These are phyloP conservation scores for Spilosoma lubricipeda DNA, from an alignment of 2,888 invertebrate genomes.

Conservation along the genomic window DNA sequence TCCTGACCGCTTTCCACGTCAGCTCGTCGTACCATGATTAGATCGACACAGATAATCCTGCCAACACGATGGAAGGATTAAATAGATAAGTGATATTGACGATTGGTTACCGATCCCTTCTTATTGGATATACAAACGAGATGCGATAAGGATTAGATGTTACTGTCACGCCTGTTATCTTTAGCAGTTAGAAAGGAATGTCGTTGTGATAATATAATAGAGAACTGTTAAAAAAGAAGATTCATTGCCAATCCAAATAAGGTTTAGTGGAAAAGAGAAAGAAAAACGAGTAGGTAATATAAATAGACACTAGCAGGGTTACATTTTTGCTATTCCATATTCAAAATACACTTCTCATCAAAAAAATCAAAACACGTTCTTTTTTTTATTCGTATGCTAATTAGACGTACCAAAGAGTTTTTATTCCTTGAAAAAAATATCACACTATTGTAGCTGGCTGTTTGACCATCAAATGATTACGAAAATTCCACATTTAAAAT, in stretches of 20 bases:
- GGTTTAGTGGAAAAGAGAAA: neutral
- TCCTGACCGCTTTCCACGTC: slow-evolving; percentile 12
- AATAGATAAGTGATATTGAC: slow-evolving; percentile 23
- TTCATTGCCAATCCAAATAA: neutral
- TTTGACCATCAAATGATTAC: no score
- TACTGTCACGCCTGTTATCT: slow-evolving; percentile 11
- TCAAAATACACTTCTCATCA: no score
- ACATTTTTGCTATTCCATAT: no score
- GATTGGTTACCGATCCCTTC: slow-evolving; percentile 17
- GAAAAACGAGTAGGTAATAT: no score
- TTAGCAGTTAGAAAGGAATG: neutral
- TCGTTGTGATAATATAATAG: neutral
- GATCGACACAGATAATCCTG: slow-evolving; percentile 24
- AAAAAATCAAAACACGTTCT: no score
- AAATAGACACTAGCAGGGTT: no score
- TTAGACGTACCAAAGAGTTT: no score
- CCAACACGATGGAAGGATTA: slow-evolving; percentile 21
- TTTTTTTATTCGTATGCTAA: no score
- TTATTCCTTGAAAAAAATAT: no score
- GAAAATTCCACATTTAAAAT: no score
- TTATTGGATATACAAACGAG: slow-evolving; percentile 8
- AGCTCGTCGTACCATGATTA: slow-evolving; percentile 19
- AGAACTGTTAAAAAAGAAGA: neutral
- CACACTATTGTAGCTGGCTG: no score
- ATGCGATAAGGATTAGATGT: slow-evolving; percentile 13